phyloP scores from a whole-genome alignment of 2,797 vertebrate species.

The Peromyscus attwateri region DNA sequence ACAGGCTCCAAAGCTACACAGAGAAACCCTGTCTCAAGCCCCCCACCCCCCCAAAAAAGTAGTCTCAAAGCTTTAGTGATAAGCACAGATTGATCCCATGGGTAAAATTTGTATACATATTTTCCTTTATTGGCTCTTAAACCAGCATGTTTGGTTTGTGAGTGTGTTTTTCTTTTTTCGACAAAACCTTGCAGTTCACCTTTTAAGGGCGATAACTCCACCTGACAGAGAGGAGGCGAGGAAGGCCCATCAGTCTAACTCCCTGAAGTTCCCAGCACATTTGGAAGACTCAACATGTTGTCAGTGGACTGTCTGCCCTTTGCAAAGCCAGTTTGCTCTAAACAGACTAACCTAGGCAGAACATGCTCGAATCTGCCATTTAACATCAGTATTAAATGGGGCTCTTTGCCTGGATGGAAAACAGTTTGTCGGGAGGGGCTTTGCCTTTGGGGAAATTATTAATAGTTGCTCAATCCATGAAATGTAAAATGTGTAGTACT shows the following conservation, averaged over 20 bases:
- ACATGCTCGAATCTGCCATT: slow-evolving; percentile 83
- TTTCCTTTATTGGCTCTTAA: slow-evolving; percentile 82
- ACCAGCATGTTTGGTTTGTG: slow-evolving; percentile 85
- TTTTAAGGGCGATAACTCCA: slow-evolving; percentile 85
- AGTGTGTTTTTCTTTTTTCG: slow-evolving; percentile 82
- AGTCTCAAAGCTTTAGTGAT: slow-evolving; percentile 63
- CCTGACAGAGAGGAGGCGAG: slow-evolving; percentile 83
- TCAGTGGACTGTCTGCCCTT: slow-evolving; percentile 83
- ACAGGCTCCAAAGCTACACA: too few relatives aligned
- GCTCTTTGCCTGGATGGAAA: slow-evolving; percentile 80
- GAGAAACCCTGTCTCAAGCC: too few relatives aligned
- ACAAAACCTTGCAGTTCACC: slow-evolving; percentile 84
- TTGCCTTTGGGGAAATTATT: slow-evolving; percentile 79
- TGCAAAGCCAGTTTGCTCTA: slow-evolving; percentile 85
- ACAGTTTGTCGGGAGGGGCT: slow-evolving; percentile 80
- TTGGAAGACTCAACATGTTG: slow-evolving; percentile 84
- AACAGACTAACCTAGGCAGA: slow-evolving; percentile 85
- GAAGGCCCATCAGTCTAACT: slow-evolving; percentile 81
- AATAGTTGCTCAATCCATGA: slow-evolving; percentile 82
- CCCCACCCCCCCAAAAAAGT: background rate
- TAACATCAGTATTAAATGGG: slow-evolving; percentile 81
- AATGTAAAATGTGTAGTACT: slow-evolving; percentile 63
- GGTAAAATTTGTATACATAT: slow-evolving; percentile 72
- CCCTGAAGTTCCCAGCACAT: slow-evolving; percentile 82
- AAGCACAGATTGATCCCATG: slow-evolving; percentile 58